These are phyloP conservation scores for Dione juno DNA, from an alignment of 2,888 invertebrate species.

Conservation along the genomic window DNA sequence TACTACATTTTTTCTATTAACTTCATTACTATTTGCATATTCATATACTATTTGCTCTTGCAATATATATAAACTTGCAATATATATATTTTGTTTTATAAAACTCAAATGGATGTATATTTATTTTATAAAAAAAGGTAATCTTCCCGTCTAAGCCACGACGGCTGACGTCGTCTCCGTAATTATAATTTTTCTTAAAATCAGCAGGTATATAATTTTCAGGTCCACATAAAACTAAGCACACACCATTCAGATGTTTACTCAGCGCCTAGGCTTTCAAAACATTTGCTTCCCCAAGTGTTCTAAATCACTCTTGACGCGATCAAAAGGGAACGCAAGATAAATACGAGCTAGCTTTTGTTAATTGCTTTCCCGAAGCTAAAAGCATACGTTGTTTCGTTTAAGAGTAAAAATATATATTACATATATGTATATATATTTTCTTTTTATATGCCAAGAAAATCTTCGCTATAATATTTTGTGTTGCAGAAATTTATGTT, in stretches of 20 bases:
- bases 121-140: too few relatives aligned
- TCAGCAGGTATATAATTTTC: neutral
- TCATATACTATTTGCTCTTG: too few relatives aligned
- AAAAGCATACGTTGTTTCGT: conserved; percentile 13
- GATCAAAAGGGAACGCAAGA: conserved; percentile 29
- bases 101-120: too few relatives aligned
- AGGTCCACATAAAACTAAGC: conserved; percentile 6
- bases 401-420: conserved; percentile 4
- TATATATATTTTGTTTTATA: too few relatives aligned
- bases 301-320: conserved; percentile 34
- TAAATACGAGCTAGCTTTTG: conserved; percentile 29
- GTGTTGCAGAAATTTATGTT: neutral
- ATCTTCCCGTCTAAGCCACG: neutral
- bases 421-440: neutral
- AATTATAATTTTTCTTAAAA: neutral
- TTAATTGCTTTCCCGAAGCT: conserved; percentile 25
- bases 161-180: neutral
- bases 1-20: too few relatives aligned
- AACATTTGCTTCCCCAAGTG: conserved; percentile 30
- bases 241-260: neutral
- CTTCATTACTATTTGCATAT: too few relatives aligned
- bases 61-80: too few relatives aligned
- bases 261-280: conserved; percentile 28
- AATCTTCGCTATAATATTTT: neutral
- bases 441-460: conserved; percentile 6